A percentile compares a stretch with the other conserved stretches of the same genome.
Evolutionary conservation across 2,797 vertebrate species (phyloP).

Genomic region (Heliangelus exortis): DNA sequence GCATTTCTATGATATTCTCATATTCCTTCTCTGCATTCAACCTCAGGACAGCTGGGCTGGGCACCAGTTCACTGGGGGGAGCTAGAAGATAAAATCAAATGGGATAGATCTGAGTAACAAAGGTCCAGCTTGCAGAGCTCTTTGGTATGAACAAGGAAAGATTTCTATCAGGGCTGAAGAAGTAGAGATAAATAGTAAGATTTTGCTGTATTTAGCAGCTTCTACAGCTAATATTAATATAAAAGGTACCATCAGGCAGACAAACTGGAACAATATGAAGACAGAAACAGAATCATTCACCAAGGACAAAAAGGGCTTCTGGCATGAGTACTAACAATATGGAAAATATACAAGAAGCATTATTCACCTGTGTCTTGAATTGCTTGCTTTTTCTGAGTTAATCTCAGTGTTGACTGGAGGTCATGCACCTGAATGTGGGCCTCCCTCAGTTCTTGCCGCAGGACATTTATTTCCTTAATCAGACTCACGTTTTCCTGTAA

Average conservation of each 20-base stretch:
- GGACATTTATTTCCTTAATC: constrained; percentile 88
- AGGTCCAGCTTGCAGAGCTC: background rate
- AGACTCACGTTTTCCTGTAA: constrained; percentile 88
- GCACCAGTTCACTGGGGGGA: background rate
- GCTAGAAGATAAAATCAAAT: constrained; percentile 60
- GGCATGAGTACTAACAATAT: background rate
- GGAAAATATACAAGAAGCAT: background rate
- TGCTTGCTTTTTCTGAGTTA: constrained; percentile 63
- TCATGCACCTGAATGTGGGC: constrained; percentile 77
- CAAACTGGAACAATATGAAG: background rate
- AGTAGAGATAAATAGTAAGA: background rate
- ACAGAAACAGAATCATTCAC: background rate
- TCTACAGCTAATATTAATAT: background rate
- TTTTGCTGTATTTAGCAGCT: background rate
- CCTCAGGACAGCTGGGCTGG: constrained; percentile 40
- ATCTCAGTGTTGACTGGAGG: constrained; percentile 68
- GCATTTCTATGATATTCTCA: constrained; percentile 84
- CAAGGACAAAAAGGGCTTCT: background rate
- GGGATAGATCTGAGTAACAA: background rate
- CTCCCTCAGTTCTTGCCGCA: constrained; percentile 83
- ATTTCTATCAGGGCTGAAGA: background rate
- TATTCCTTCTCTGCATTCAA: constrained; percentile 80
- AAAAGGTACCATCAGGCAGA: background rate
- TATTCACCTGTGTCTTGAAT: constrained; percentile 60
- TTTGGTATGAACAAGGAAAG: background rate